Conservation (phyloP, 2,113 vertebrate species). For the Dolichotis patagonum region DNA sequence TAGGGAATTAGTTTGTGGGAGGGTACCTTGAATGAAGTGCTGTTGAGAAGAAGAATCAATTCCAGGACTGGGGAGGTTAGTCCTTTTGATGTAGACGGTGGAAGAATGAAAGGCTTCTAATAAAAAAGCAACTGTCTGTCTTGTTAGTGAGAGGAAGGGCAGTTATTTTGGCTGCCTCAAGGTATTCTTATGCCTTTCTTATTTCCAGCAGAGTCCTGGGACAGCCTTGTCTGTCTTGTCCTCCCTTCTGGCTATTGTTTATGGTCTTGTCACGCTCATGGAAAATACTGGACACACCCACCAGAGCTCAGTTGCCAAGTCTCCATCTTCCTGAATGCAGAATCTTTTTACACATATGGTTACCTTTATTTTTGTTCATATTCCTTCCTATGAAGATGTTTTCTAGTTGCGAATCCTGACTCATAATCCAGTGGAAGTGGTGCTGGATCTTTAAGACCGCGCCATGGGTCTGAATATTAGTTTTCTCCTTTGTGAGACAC, state of each 20-base stretch:
- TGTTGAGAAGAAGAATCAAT: background rate
- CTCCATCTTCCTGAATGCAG: background rate
- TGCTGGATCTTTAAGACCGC: background rate
- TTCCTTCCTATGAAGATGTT: background rate
- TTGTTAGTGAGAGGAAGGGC: background rate
- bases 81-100: background rate
- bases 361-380: background rate
- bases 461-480: background rate
- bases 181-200: background rate
- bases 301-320: background rate
- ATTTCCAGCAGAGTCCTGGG: background rate
- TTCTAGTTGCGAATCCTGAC: background rate
- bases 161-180: background rate
- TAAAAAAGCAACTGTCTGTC: background rate
- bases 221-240: background rate
- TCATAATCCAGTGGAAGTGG: background rate
- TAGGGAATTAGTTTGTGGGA: background rate
- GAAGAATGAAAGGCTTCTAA: slow-evolving; percentile 33
- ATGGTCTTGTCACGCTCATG: background rate
- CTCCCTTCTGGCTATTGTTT: background rate
- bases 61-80: background rate
- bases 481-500: background rate
- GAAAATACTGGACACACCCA: background rate
- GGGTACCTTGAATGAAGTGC: background rate
- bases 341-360: background rate